Base-by-base conservation (phyloP, 2,113 vertebrate species). In the Triplophysa siluroides region DNA sequence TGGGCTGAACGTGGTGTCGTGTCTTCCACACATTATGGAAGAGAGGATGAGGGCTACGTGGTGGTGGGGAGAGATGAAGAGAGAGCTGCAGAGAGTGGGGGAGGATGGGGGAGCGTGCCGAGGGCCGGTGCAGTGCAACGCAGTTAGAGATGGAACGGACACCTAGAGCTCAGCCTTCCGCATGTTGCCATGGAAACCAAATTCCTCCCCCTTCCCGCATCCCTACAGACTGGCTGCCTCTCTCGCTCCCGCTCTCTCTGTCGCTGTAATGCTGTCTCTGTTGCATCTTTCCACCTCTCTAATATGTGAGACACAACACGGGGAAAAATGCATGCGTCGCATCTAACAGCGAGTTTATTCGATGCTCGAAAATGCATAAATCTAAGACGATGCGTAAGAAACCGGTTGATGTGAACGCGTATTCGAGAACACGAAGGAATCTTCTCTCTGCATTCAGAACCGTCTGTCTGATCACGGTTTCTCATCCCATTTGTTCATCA, bases 131-230 rank as follows among this genome's bases (percentile, higher is more conserved):
- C 92, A 92, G 92, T 92, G 90, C 91, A 83, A 78, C 77, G 62
- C 86, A 84, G 78, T 82, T 78, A 92, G 92, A 90, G 91, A 91
- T 92, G 91, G 91, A 93, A 92, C 89, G 90, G 92, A 93, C 92
- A 93, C 91, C 90, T 90, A 91, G 91, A 91, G 91, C 92, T 94
- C 92, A 92, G 92, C 92, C 92, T 93, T 90, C 90, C 85, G 83
- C 83, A 33, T 85, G 93, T 94, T 92, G 84, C 92, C 90, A 93
- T 93, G 90, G 93, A 92, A 93, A 94, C 93, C 92, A 91, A 86
- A 93, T 94, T 93, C 92, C 92, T 93, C 92, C 92, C 92, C 92
- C 92, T 88, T 90, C 91, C 91, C 92, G 91, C 91, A 93, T 94
- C 92, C 92, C 92, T 88, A 92, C 91, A 93, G 91, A 92, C 91